Conservation (phyloP, 2,797 vertebrate species). For the Enteromius mattozi region DNA sequence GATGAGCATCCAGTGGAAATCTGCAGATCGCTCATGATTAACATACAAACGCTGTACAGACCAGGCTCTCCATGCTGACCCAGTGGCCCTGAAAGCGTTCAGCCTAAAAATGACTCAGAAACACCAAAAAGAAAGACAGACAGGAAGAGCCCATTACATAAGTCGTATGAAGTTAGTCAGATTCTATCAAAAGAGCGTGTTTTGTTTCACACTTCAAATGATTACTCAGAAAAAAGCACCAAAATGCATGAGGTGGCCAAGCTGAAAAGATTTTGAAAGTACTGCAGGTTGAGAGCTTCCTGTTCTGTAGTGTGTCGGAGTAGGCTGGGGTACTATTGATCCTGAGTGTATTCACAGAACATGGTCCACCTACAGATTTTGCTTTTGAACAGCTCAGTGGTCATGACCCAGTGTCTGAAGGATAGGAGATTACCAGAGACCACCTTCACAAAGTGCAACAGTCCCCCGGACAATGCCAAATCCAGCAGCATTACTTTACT, state of each 20-base stretch:
- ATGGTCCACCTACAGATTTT: conserved; percentile 3
- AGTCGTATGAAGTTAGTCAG: neutral
- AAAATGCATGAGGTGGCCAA: neutral
- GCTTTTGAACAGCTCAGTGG: neutral
- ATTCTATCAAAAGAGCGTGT: neutral
- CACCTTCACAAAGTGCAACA: neutral
- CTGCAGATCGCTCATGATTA: conserved; percentile 18
- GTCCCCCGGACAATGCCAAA: neutral
- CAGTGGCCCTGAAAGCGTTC: neutral
- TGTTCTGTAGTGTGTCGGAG: neutral
- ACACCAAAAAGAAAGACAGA: neutral
- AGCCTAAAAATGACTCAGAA: conserved; percentile 30
- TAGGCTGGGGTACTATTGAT: neutral
- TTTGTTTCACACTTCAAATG: neutral
- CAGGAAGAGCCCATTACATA: neutral
- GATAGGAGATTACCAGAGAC: conserved; percentile 24
- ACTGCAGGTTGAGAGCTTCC: neutral
- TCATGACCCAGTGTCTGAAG: conserved; percentile 32
- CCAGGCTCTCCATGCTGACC: conserved; percentile 16
- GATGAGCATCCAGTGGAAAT: conserved; percentile 42
- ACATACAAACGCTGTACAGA: conserved; percentile 13
- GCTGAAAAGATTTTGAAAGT: neutral
- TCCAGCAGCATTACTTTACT: neutral
- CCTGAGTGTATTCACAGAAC: neutral
- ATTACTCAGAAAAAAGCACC: neutral